These are phyloP conservation scores for Ditula angustiorana DNA, from an alignment of 2,888 invertebrate genomes.

Conservation along the genomic window DNA sequence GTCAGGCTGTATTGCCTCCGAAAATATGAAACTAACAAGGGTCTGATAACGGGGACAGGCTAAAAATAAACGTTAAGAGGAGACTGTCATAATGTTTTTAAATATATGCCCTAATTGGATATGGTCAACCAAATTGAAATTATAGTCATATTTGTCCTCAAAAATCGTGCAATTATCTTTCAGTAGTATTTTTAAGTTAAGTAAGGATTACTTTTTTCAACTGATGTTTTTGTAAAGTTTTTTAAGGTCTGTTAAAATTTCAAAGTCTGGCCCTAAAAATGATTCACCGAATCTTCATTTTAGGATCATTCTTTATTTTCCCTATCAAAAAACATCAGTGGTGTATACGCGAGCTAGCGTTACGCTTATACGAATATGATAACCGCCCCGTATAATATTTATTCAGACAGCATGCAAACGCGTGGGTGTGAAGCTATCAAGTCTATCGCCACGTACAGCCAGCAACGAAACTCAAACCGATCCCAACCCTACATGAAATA, in stretches of 20 bases:
- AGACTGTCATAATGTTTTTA: too few species aligned
- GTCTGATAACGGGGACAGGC: conserved; percentile 22
- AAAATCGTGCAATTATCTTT: too few species aligned
- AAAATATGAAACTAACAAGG: conserved; percentile 9
- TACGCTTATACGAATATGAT: conserved; percentile 35
- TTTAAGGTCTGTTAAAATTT: neutral
- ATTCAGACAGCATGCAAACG: conserved; percentile 31
- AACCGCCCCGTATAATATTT: conserved; percentile 35
- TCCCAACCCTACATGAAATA: neutral
- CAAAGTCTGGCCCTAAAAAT: neutral
- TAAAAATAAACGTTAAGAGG: conserved; percentile 4
- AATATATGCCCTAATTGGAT: too few species aligned
- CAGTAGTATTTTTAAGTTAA: too few species aligned
- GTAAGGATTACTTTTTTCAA: too few species aligned
- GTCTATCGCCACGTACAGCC: conserved; percentile 28
- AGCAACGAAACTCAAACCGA: neutral
- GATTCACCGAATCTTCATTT: too few species aligned
- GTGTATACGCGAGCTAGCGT: conserved; percentile 20
- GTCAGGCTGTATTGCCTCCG: conserved; percentile 6
- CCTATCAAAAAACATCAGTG: conserved; percentile 6
- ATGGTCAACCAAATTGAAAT: too few species aligned
- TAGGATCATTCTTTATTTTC: conserved; percentile 15
- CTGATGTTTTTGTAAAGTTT: too few species aligned
- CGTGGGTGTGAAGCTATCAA: conserved; percentile 39
- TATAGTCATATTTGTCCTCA: too few species aligned